Evolutionary conservation across 2,888 invertebrate species (phyloP), one percentile per base, ranked within the genome.

Genomic region (Embidobia sp.): DNA sequence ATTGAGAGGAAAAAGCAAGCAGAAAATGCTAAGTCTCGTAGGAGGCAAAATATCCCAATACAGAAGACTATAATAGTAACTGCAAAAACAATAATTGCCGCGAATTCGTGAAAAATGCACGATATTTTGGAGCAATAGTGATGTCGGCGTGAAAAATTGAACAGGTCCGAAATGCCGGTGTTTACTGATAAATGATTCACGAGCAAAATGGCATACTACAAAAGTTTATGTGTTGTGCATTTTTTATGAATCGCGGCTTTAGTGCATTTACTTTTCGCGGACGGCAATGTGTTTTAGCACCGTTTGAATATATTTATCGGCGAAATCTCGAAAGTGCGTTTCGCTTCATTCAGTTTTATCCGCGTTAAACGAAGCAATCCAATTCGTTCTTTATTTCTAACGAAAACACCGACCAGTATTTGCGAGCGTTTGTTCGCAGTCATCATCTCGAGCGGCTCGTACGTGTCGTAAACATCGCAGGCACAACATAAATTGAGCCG

Each of bases 161-260:
- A 15, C n/a, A 11, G 33, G 16, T 51, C 33, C 51, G 13, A 53
- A 53, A 27, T 37, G 26, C 27, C 16, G 16, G 26, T 26, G 35
- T 53, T 35, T 53, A 27, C 15, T 26, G 22, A 37, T 53, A 53
- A 53, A 53, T 53, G 26, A 26, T 53, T 35, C 53, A 53, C 15
- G 8, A 26, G 26, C 53, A 55, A 55, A 55, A 55, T 55, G 40
- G 18, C 29, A 42, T 4, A 29, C 18, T 16, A 29, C 42, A 42
- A 42, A 55, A 55, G 18, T 55, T 55, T 55, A 33, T 29, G 42
- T 11, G 26, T 0, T 8, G 27, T 55, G 27, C 40, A 55, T 55
- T 55, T 55, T 55, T 55, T 42, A 55, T 55, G 55, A 42, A 42
- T 29, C 19, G 13, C 18, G 8, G 11, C 26, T 55, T 16, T 27